These are phyloP conservation scores for Sympetrum striolatum DNA, from an alignment of 2,888 invertebrate species.

Conservation along the genomic window DNA sequence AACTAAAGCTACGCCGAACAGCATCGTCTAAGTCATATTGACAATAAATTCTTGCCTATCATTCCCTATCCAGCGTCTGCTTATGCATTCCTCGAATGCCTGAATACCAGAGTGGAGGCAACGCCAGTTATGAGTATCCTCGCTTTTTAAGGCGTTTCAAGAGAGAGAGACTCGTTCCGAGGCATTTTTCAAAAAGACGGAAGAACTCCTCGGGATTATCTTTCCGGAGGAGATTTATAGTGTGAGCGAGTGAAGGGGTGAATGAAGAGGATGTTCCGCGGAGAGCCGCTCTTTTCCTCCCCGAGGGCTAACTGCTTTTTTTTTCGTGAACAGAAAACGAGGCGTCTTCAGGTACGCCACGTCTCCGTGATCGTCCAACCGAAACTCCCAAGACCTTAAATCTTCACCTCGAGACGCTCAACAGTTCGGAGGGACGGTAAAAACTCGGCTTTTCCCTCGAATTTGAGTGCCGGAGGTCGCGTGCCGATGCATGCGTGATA, in stretches of 20 bases:
- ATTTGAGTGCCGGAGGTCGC: neutral
- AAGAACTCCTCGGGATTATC: neutral
- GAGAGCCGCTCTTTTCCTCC: neutral
- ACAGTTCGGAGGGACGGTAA: neutral
- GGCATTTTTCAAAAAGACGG: neutral
- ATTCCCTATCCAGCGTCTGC: too few relatives aligned
- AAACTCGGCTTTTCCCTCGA: neutral
- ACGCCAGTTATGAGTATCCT: neutral
- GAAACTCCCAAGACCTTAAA: neutral
- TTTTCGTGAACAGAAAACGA: neutral
- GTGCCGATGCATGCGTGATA: neutral
- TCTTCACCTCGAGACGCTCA: neutral
- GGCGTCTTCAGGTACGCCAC: neutral
- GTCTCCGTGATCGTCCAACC: neutral
- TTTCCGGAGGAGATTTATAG: neutral
- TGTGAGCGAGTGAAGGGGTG: neutral
- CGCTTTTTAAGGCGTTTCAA: neutral
- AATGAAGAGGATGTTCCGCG: neutral
- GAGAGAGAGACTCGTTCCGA: neutral
- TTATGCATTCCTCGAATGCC: too few relatives aligned
- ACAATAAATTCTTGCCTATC: too few relatives aligned
- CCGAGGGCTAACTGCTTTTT: neutral
- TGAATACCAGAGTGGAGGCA: too few relatives aligned
- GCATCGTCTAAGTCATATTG: too few relatives aligned
- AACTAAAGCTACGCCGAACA: too few relatives aligned